Percentiles rank a stretch among this genome's conserved stretches.
Evolutionary conservation across 2,113 vertebrate genomes (phyloP).

Genomic region (Aviceda subcristata): DNA sequence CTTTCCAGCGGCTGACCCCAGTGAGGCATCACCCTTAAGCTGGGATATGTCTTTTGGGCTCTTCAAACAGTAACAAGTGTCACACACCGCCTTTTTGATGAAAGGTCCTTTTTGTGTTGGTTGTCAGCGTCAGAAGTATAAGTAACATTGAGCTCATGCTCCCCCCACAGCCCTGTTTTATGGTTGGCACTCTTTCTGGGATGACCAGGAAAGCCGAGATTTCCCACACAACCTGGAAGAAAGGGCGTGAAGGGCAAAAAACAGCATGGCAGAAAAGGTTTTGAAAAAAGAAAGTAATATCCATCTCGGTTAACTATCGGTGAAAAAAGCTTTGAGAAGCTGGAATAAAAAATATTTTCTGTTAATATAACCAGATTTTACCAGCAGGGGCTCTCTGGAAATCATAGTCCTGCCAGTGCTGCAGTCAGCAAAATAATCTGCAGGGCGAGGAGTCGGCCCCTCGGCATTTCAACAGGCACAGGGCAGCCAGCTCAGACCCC

Average conservation of each 20-base stretch:
- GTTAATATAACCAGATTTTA: background rate
- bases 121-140: background rate
- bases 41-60: background rate
- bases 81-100: background rate
- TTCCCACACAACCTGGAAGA: background rate
- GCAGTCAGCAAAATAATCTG: background rate
- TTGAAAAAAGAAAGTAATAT: background rate
- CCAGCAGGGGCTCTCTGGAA: background rate
- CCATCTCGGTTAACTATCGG: background rate
- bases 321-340: background rate
- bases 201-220: background rate
- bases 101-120: background rate
- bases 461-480: background rate
- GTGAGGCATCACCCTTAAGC: background rate
- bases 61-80: background rate
- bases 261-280: background rate
- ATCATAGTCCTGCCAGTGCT: background rate
- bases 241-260: background rate
- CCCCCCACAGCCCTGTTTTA: fast-evolving
- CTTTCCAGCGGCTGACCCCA: background rate
- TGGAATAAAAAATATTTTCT: background rate
- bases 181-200: background rate
- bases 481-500: background rate
- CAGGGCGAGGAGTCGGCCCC: background rate
- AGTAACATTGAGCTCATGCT: background rate